Percentiles rank a stretch among this genome's conserved stretches.
These are phyloP conservation scores for Spilosoma lubricipeda DNA, from an alignment of 2,888 invertebrate genomes.

Conservation along the genomic window DNA sequence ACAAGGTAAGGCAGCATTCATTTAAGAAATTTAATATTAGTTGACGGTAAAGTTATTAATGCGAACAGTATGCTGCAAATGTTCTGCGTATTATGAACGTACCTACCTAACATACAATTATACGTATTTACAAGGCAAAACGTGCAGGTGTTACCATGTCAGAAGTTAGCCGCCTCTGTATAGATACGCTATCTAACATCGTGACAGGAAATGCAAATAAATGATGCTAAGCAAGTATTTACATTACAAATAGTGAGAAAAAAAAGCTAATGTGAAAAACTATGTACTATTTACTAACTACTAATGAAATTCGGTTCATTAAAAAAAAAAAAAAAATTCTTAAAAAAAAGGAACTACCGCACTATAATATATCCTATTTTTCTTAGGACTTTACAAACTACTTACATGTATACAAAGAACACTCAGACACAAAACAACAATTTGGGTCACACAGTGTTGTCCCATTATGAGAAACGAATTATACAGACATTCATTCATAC, in stretches of 20 bases:
- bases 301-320: too few species aligned
- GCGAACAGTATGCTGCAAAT: neutral
- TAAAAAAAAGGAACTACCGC: too few species aligned
- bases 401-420: too few species aligned
- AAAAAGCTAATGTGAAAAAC: neutral
- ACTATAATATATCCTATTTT: too few species aligned
- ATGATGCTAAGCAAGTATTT: constrained; percentile 6
- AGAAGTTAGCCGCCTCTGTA: constrained; percentile 34
- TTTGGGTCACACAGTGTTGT: too few species aligned
- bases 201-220: constrained; percentile 45
- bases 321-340: too few species aligned
- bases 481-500: too few species aligned
- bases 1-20: neutral
- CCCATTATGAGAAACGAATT: too few species aligned
- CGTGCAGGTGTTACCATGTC: constrained; percentile 42
- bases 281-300: too few species aligned
- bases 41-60: too few species aligned
- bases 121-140: neutral
- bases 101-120: neutral
- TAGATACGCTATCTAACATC: constrained; percentile 41
- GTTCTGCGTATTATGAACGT: neutral
- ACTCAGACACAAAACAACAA: too few species aligned
- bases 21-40: neutral
- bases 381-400: too few species aligned
- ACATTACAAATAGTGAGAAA: neutral